phyloP scores from a whole-genome alignment of 1,140 invertebrate species.

The Dryas iulia region DNA sequence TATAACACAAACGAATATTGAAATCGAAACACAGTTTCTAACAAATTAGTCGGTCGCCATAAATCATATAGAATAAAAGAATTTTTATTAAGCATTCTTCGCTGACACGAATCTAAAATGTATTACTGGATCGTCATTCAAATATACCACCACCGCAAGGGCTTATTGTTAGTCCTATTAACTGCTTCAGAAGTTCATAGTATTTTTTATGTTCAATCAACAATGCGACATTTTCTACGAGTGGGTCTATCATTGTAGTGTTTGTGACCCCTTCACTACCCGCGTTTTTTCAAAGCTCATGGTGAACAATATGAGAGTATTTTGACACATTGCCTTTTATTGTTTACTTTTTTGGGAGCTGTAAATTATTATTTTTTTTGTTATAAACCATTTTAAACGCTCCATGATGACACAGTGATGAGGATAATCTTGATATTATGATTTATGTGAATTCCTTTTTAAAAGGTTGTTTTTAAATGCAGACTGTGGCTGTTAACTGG shows the following conservation, averaged over 20 bases:
- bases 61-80: conserved; percentile 22
- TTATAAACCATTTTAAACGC: conserved; percentile 30
- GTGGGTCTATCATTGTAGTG: conserved; percentile 42
- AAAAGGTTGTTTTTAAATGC: conserved; percentile 3
- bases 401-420: conserved; percentile 59
- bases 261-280: conserved; percentile 44
- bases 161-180: conserved; percentile 61
- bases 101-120: conserved; percentile 50
- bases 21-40: not conserved
- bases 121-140: conserved; percentile 59
- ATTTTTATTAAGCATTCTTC: conserved; percentile 43
- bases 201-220: conserved; percentile 62
- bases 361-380: conserved; percentile 60
- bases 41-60: not conserved
- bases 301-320: conserved; percentile 60
- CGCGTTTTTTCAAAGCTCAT: conserved; percentile 49
- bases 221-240: conserved; percentile 42
- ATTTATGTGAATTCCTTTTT: conserved; percentile 53
- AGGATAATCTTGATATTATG: conserved; percentile 58
- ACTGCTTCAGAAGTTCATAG: conserved; percentile 76
- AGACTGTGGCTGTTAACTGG: not conserved
- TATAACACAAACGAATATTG: not conserved
- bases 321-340: conserved; percentile 72
- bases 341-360: conserved; percentile 62
- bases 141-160: conserved; percentile 47